Conservation (phyloP, 2,797 vertebrate species). For the Ceyx erithaca region DNA sequence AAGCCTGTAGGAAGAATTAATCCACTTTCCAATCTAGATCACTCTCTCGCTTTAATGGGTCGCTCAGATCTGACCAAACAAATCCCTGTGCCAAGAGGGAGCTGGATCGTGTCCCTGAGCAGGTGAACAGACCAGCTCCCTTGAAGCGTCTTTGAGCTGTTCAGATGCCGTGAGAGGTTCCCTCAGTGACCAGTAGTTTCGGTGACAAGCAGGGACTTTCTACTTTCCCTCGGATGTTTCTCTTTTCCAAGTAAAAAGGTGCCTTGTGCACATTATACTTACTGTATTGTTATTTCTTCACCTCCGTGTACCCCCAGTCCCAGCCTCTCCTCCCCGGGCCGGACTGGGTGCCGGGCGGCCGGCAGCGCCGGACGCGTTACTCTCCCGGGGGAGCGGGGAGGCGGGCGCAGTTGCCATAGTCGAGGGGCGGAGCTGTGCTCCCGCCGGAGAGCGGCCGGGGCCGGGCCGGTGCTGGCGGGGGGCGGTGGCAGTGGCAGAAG, state of each 20-base stretch:
- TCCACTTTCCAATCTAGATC: not conserved
- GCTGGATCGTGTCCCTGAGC: accelerated
- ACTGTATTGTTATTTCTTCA: not conserved
- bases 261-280: too few relatives aligned
- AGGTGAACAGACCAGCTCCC: not conserved
- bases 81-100: not conserved
- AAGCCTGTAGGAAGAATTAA: not conserved
- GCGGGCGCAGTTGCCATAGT: not conserved
- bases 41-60: accelerated
- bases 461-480: not conserved
- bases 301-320: not conserved
- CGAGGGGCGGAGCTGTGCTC: not conserved
- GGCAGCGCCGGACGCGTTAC: not conserved
- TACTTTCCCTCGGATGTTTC: not conserved
- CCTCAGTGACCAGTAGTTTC: not conserved
- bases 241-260: too few relatives aligned
- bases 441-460: not conserved
- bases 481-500: not conserved
- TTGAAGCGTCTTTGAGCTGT: accelerated
- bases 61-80: not conserved
- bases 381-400: not conserved
- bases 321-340: not conserved
- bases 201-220: not conserved
- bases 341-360: not conserved
- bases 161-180: not conserved